Evolutionary conservation across 2,888 invertebrate genomes (phyloP), one percentile per base, ranked within the genome.

Genomic region (Rhopalosiphum nymphaeae): DNA sequence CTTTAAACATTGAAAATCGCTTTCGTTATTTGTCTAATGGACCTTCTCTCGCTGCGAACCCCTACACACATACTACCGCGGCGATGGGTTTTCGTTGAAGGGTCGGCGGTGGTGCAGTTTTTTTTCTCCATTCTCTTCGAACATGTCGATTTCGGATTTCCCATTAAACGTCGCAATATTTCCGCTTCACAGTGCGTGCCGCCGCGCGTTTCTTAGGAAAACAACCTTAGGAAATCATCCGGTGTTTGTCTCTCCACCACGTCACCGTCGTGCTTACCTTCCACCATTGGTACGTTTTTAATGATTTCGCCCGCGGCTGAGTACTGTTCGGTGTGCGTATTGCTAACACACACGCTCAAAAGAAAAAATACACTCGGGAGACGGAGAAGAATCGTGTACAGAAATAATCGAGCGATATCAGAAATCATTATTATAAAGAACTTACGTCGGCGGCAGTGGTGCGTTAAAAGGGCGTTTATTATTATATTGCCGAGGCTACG

Each of bases 381-480:
- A 86, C 56, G 16, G 85, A 46, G 29, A 56, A 85, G 53, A 56
- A 91, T 57, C 67, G 91, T 46, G n/a, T 78, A 67, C 90, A 49
- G 67, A 90, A 86, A 93, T 84, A 44, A 36, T 44, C 53, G 85
- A 42, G 78, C 46, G 53, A 61, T n/a, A n/a, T n/a, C 90, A 85
- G 53, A 85, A 90, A 85, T 94, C 93, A 86, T 94, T 94, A 94
- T 84, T 84, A 42, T 67, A 85, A 57, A n/a, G 29, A 84, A 67
- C 89, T 53, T 13, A 25, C 16, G 42, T 16, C 29, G n/a, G 57
- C 67, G 36, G 46, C 89, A 49, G 84, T 46, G 61, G 57, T 67
- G 94, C 93, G 93, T 89, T 57, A 93, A 53, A 93, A 93, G 93
- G 85, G 94, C 91, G 94, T 94, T 94, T 94, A 94, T 94, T 94